Percentiles rank a stretch among this genome's conserved stretches.
Evolutionary conservation across 2,797 vertebrate species (phyloP).

Genomic region (Fundulus diaphanus): DNA sequence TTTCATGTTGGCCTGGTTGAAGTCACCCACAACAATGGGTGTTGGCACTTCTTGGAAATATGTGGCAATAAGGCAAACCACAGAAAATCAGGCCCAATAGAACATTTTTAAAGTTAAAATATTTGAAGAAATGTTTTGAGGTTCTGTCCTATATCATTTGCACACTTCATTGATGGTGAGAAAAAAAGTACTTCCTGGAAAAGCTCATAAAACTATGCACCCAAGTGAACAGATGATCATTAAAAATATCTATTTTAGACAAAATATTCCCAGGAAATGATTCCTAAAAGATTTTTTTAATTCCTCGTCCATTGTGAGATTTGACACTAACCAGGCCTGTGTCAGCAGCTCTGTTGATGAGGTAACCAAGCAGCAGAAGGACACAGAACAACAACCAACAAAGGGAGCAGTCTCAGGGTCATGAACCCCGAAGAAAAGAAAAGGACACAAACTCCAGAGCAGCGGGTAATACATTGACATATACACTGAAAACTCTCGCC

Average conservation of each 20-base stretch:
- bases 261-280: slow-evolving; percentile 41
- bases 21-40: too few relatives aligned
- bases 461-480: slow-evolving; percentile 49
- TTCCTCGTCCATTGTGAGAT: slow-evolving; percentile 24
- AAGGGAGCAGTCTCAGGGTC: slow-evolving; percentile 35
- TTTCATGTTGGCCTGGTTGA: too few relatives aligned
- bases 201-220: slow-evolving; percentile 18
- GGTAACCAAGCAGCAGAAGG: slow-evolving; percentile 51
- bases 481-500: slow-evolving; percentile 27
- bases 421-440: slow-evolving; percentile 42
- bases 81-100: too few relatives aligned
- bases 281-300: slow-evolving; percentile 30
- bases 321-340: slow-evolving; percentile 56
- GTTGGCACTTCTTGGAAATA: too few relatives aligned
- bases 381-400: slow-evolving; percentile 35
- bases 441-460: slow-evolving; percentile 24
- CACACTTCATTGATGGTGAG: slow-evolving; percentile 3
- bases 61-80: too few relatives aligned
- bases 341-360: slow-evolving; percentile 55
- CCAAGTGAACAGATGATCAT: slow-evolving; percentile 19
- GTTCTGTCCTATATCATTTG: slow-evolving; percentile 7
- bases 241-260: slow-evolving; percentile 4
- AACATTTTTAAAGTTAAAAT: too few relatives aligned
- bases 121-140: slow-evolving; percentile 17
- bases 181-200: slow-evolving; percentile 2